Evolutionary conservation across 2,888 invertebrate genomes (phyloP).

Genomic region (Tuta absoluta): DNA sequence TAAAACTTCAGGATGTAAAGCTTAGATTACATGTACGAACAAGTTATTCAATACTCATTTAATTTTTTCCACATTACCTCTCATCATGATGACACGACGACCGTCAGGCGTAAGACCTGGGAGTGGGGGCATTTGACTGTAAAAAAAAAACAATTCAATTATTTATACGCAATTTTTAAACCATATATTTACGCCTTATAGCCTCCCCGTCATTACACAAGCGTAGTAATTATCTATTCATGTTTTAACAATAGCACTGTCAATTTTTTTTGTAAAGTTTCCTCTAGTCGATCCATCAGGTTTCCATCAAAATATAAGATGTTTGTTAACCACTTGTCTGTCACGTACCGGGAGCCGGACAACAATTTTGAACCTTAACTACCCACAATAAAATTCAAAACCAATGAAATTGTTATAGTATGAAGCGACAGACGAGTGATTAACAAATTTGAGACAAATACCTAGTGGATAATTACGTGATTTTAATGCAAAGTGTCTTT

Average conservation of each 20-base stretch:
- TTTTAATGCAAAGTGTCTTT: too few species aligned
- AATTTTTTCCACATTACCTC: constrained; percentile 63
- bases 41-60: background rate
- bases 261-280: background rate
- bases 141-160: constrained; percentile 38
- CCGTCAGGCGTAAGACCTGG: constrained; percentile 91
- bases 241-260: background rate
- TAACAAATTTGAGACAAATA: background rate
- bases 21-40: too few species aligned
- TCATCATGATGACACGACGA: constrained; percentile 87
- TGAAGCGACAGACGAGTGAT: too few species aligned
- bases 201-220: background rate
- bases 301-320: background rate
- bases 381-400: too few species aligned
- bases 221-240: constrained; percentile 1
- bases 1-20: too few species aligned
- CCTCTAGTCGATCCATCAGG: background rate
- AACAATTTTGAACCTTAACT: too few species aligned
- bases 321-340: too few species aligned
- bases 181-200: constrained; percentile 1
- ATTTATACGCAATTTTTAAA: background rate
- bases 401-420: too few species aligned
- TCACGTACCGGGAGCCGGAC: too few species aligned
- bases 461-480: too few species aligned
- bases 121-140: constrained; percentile 88